Evolutionary conservation across 92 coral and sea anemone genomes (phyloP), one percentile per base, ranked within the genome.

Genomic region (Pocillopora meandrina): DNA sequence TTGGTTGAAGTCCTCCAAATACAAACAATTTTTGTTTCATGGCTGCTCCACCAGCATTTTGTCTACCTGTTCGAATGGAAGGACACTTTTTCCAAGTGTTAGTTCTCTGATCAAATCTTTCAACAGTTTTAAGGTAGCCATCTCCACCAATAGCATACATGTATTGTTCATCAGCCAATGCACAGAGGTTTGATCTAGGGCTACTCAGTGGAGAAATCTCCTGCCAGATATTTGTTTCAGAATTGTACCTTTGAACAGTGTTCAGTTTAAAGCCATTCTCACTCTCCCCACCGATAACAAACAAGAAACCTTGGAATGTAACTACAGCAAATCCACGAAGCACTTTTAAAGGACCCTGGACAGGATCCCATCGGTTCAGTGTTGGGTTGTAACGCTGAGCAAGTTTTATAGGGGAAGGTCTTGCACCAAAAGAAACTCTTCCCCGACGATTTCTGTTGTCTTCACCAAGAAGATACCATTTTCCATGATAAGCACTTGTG

Each of bases 1-100:
- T 84, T 61, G 85, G 89, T 47, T 79, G 89, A 12, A 91, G 88
- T 21, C 94, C 94, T 19, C 94, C 94, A 79, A 88, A 84, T 34
- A 91, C 79, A 79, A 82, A 91, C 77, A 91, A 81, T 56, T 72
- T 84, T 16, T 83, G 91, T 64, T 74, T 75, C 49, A 62, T 55
- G 65, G 79, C 69, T 61, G 78, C 88, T 10, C 91, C 94, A 55
- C 90, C 81, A 0, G 91, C 94, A 63, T 91, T 81, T 14, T 91
- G 91, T 3, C 94, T 85, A 33, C 77, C 75, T 55, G 88, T 91
- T 13, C 68, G 65, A 87, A 80, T 88, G 52, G 94, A 87, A 18
- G 91, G 85, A 21, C 88, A 78, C 56, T 80, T 77, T 18, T 71
- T 60, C 94, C 94, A 91, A 26, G 81, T 74, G 61, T 91, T 49